These are phyloP conservation scores for Dolomedes plantarius DNA, from an alignment of 2,888 invertebrate genomes.

Conservation along the genomic window DNA sequence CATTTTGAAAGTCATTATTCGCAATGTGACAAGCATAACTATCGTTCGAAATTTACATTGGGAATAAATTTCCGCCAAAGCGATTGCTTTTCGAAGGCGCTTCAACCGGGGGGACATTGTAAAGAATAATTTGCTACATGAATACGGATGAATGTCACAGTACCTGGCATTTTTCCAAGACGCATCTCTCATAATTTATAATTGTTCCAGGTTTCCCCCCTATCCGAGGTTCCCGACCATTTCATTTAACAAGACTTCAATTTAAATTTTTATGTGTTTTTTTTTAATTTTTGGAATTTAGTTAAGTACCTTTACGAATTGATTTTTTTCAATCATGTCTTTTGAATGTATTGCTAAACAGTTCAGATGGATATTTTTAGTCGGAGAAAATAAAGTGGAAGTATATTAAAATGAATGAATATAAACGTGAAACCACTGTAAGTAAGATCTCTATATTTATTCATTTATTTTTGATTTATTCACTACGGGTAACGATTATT, in stretches of 20 bases:
- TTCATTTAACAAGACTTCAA: not conserved
- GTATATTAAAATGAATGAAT: no score
- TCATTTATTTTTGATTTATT: no score
- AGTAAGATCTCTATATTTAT: no score
- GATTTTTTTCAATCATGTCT: no score
- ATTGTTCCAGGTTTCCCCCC: not conserved
- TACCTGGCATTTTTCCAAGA: not conserved
- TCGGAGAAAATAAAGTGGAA: no score
- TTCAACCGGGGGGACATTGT: not conserved
- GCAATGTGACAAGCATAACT: not conserved
- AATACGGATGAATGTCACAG: not conserved
- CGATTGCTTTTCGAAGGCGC: not conserved
- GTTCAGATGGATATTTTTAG: no score
- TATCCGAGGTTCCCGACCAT: not conserved
- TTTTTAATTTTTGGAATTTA: no score
- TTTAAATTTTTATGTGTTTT: not conserved
- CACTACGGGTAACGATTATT: no score
- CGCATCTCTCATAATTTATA: not conserved
- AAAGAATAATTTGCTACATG: not conserved
- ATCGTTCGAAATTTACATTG: not conserved
- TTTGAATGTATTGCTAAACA: no score
- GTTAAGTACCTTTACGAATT: no score
- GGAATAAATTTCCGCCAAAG: not conserved
- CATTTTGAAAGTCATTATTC: not conserved
- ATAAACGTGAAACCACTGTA: no score